A percentile compares a stretch with the other conserved stretches of the same genome.
Conservation (phyloP, 2,797 vertebrate genomes). For the Enteromius trimaculatus region DNA sequence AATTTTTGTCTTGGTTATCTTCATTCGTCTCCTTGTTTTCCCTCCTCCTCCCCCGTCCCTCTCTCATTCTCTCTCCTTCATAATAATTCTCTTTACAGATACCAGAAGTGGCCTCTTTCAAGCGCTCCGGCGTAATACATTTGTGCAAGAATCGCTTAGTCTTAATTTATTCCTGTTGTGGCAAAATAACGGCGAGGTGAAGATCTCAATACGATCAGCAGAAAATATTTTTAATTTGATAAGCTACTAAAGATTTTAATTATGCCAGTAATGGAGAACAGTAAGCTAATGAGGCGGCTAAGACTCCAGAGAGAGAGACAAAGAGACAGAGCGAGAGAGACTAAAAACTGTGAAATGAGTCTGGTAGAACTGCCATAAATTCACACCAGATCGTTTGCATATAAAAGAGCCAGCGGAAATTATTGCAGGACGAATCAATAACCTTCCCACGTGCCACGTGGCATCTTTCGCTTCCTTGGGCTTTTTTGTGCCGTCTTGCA, state of each 20-base stretch:
- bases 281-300: constrained; percentile 99
- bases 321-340: constrained; percentile 73
- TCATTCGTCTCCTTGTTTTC: constrained; percentile 65
- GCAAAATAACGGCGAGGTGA: constrained; percentile 98
- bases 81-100: constrained; percentile 78
- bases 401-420: constrained; percentile 99
- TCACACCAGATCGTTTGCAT: constrained; percentile 99
- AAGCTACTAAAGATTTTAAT: constrained; percentile 99
- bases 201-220: constrained; percentile 99
- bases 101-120: constrained; percentile 79
- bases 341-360: constrained; percentile 99
- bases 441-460: constrained; percentile 88
- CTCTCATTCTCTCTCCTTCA: constrained; percentile 51
- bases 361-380: constrained; percentile 99
- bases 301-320: constrained; percentile 89
- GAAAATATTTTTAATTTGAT: constrained; percentile 99
- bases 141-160: constrained; percentile 83
- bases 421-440: constrained; percentile 99
- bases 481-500: constrained; percentile 21
- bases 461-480: constrained; percentile 64
- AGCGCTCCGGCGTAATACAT: constrained; percentile 73
- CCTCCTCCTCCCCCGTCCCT: constrained; percentile 15
- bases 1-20: constrained; percentile 81
- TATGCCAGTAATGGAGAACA: constrained; percentile 99
- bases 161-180: constrained; percentile 99